A percentile compares a stretch with the other conserved stretches of the same genome.
Conservation (phyloP, 30 jellyfish, hydroid and myxozoan species). For the Calvadosia cruxmelitensis region DNA sequence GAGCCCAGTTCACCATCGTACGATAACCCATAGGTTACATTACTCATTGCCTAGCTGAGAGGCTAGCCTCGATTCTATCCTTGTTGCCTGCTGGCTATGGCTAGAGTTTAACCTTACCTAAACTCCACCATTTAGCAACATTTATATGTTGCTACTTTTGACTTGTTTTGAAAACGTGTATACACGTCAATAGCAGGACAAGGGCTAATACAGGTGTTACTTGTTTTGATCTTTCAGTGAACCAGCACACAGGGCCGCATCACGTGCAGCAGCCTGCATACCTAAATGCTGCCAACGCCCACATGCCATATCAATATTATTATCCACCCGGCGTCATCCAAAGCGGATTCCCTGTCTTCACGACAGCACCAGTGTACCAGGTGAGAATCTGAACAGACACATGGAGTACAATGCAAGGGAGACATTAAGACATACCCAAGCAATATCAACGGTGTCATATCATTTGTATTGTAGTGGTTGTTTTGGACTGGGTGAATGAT, state of each 20-base stretch:
- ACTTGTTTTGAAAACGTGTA: not conserved
- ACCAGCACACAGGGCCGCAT: constrained; percentile 59
- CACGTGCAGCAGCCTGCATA: constrained; percentile 20
- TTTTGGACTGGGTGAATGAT: too few relatives aligned
- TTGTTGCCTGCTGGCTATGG: too few relatives aligned
- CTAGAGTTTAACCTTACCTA: too few relatives aligned
- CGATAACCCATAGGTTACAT: too few relatives aligned
- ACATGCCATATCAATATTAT: constrained; percentile 32
- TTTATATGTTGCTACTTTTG: not conserved
- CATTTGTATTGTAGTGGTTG: too few relatives aligned
- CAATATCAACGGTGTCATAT: too few relatives aligned
- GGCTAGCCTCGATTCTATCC: too few relatives aligned
- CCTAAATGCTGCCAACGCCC: constrained; percentile 32
- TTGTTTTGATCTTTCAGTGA: constrained; percentile 20
- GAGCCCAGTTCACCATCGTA: constrained; percentile 1
- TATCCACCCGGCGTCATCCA: constrained; percentile 41
- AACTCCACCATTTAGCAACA: not conserved
- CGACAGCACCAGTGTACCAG: constrained; percentile 56
- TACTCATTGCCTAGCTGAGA: too few relatives aligned
- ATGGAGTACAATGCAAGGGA: not conserved
- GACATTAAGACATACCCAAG: too few relatives aligned
- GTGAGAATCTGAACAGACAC: not conserved
- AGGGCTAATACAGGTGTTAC: not conserved
- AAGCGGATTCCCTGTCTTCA: constrained; percentile 63
- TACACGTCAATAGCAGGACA: not conserved